A percentile compares a stretch with the other conserved stretches of the same genome.
phyloP scores from a whole-genome alignment of 2,888 invertebrate genomes.

The Nephrotoma flavescens region DNA sequence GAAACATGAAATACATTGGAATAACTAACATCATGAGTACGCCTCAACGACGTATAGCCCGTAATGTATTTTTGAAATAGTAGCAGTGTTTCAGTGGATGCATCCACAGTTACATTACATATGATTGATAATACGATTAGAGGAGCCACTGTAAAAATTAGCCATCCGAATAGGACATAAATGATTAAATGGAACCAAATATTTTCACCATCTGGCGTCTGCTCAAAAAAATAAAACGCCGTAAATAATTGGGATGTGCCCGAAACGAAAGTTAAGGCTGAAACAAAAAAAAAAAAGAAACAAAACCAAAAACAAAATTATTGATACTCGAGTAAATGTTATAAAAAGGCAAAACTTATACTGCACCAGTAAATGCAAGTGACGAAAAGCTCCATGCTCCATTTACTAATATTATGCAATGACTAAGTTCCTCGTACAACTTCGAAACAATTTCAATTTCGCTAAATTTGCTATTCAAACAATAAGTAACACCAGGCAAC shows the following conservation, averaged over 20 bases:
- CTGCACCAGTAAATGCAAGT: background rate
- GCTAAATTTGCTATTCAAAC: background rate
- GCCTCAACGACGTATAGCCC: background rate
- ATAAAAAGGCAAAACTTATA: background rate
- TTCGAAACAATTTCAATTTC: background rate
- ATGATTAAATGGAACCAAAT: background rate
- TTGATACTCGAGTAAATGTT: no score
- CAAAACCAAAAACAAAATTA: background rate
- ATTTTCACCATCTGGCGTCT: background rate
- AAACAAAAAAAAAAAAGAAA: background rate
- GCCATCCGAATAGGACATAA: background rate
- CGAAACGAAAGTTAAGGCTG: background rate
- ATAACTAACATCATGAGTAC: background rate
- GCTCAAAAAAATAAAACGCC: background rate
- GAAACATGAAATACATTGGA: background rate
- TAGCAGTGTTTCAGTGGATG: background rate
- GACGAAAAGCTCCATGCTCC: background rate
- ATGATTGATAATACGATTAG: background rate
- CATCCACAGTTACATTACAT: background rate
- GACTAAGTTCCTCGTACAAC: background rate
- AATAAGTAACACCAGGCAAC: background rate
- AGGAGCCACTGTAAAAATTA: background rate
- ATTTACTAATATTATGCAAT: background rate
- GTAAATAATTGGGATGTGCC: background rate
- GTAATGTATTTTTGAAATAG: background rate